Evolutionary conservation across 2,888 invertebrate species (phyloP), one percentile per base, ranked within the genome.

Genomic region (Pammene fasciana): DNA sequence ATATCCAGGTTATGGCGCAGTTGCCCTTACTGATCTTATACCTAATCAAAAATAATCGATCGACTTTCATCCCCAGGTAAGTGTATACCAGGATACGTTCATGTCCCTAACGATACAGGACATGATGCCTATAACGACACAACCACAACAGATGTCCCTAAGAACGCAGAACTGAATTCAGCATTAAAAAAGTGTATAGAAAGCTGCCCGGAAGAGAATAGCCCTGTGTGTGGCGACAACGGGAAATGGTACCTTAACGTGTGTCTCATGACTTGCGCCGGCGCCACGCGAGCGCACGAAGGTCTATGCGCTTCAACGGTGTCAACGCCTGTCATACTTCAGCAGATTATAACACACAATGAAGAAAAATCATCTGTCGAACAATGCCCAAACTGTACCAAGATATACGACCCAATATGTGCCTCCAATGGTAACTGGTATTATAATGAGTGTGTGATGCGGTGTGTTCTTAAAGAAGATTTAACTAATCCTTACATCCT

Each of bases 331-430:
- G 4, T 38, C 26, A 4, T 26, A 26, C 26, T 3, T 26, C 26
- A 26, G 2, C 26, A 1, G 2, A 26, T 26, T 26, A 3, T 26
- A 26, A 4, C 4, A 4, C 26, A 26, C 8, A 5, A 0, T 50
- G 26, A 54, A 8, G 52, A n/a, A 34, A n/a, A 34, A 18, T 1
- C n/a, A 45, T 10, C 11, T 5, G 5, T 0, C 3, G 13, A 0
- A 8, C 45, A 46, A 1, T 60, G 59, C 26, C 5, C 26, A 2
- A 6, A 81, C 0, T 89, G 89, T 48, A 83, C 85, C 0, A 80
- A 79, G 62, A 78, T 88, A 1, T 90, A 90, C 62, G 87, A 88
- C n/a, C 89, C 89, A 0, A 78, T 89, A 0, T 89, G 89, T 48
- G 85, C 80, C 0, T 76, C 82, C 0, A 82, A 86, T 41, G 79